These are phyloP conservation scores for Cyaniris semiargus DNA, from an alignment of 2,888 invertebrate genomes.

Conservation along the genomic window DNA sequence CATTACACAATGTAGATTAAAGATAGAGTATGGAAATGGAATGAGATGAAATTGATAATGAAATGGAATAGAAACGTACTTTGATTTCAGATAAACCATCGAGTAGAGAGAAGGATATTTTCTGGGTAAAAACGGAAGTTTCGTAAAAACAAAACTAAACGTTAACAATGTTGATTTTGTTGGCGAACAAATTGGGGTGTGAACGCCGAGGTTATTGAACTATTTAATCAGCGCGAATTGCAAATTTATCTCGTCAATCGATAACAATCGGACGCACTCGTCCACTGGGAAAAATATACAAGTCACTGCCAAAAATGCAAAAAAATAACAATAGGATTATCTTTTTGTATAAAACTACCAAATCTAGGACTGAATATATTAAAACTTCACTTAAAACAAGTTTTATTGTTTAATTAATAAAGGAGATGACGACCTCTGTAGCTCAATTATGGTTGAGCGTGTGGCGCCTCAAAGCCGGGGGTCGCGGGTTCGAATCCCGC, in stretches of 20 bases:
- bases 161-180: constrained; percentile 24
- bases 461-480: too few relatives aligned
- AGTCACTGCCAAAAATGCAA: constrained; percentile 10
- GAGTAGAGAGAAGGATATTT: not conserved
- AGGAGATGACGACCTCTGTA: not conserved
- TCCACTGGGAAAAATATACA: constrained; percentile 6
- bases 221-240: constrained; percentile 25
- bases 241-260: constrained; percentile 25
- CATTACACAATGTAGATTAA: constrained; percentile 20
- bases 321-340: not conserved
- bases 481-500: too few relatives aligned
- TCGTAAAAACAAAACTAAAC: not conserved
- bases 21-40: not conserved
- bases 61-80: constrained; percentile 6
- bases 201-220: constrained; percentile 23
- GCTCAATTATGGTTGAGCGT: too few relatives aligned
- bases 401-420: not conserved
- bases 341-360: not conserved
- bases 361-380: not conserved
- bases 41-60: constrained; percentile 6
- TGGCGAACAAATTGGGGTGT: constrained; percentile 28
- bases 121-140: not conserved
- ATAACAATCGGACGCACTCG: constrained; percentile 22
- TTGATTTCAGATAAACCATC: not conserved
- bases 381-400: not conserved